Conservation (phyloP, 2,888 invertebrate genomes). For the Cataglyphis rosenhaueri region DNA sequence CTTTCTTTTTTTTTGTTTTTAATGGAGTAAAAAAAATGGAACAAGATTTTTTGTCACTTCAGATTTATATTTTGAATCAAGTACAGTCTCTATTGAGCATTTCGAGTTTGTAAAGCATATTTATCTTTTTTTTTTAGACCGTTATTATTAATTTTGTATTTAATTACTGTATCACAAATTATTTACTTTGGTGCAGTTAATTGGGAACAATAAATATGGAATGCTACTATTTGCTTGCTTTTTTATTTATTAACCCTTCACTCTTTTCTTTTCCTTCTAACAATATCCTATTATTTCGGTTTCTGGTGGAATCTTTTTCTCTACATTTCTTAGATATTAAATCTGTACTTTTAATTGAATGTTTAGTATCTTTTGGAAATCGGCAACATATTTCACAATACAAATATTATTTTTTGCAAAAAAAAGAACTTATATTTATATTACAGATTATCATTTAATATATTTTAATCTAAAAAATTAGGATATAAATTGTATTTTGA, state of each 20-base stretch:
- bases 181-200: slow-evolving; percentile 75
- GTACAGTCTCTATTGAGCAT: slow-evolving; percentile 50
- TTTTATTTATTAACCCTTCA: slow-evolving; percentile 82
- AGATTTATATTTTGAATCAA: slow-evolving; percentile 59
- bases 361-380: background rate
- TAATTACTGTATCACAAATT: slow-evolving; percentile 71
- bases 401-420: background rate
- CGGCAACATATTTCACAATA: background rate
- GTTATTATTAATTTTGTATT: slow-evolving; percentile 71
- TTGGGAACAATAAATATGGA: slow-evolving; percentile 82
- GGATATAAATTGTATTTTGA: background rate
- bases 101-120: slow-evolving; percentile 65
- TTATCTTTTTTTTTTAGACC: slow-evolving; percentile 62
- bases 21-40: slow-evolving; percentile 13
- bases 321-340: slow-evolving; percentile 24
- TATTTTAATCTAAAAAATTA: background rate
- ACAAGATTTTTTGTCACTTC: slow-evolving; percentile 59
- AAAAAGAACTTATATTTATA: background rate
- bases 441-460: background rate
- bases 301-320: slow-evolving; percentile 66
- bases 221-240: slow-evolving; percentile 83
- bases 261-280: slow-evolving; percentile 77
- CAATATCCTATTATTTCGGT: slow-evolving; percentile 74
- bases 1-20: slow-evolving; percentile 7
- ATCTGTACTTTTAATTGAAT: slow-evolving; percentile 1